A percentile compares a stretch with the other conserved stretches of the same genome.
phyloP scores from a whole-genome alignment of 2,888 invertebrate species.

The Strigamia maritima region DNA sequence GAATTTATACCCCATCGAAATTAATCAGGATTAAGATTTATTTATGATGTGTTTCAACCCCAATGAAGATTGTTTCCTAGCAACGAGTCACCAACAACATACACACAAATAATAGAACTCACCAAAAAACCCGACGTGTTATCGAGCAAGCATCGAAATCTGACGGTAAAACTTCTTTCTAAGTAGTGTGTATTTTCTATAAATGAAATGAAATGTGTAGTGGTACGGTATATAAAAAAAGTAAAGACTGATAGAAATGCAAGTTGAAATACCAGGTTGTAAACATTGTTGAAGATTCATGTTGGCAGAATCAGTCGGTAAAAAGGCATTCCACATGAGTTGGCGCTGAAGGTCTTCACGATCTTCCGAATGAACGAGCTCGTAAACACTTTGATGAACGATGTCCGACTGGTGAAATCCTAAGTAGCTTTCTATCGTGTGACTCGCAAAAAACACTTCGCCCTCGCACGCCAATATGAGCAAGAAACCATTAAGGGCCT shows the following conservation, averaged over 20 bases:
- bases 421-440: conserved; percentile 98
- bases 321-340: conserved; percentile 89
- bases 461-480: conserved; percentile 98
- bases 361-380: conserved; percentile 98
- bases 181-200: conserved; percentile 79
- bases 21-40: conserved; percentile 36
- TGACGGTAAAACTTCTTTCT: conserved; percentile 95
- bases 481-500: conserved; percentile 99
- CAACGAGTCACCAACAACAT: conserved; percentile 18
- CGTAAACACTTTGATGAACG: conserved; percentile 98
- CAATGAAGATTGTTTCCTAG: conserved; percentile 35
- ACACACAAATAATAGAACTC: conserved; percentile 52
- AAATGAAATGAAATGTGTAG: conserved; percentile 41
- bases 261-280: conserved; percentile 61
- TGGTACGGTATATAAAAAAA: no score
- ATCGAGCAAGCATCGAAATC: conserved; percentile 97
- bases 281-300: conserved; percentile 83
- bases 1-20: background rate
- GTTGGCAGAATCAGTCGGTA: conserved; percentile 68
- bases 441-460: conserved; percentile 98
- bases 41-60: conserved; percentile 35
- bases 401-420: conserved; percentile 99
- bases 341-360: conserved; percentile 94
- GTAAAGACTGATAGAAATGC: no score
- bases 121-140: conserved; percentile 99